Evolutionary conservation across 2,888 invertebrate species (phyloP).

Genomic region (Pimpla rufipes): DNA sequence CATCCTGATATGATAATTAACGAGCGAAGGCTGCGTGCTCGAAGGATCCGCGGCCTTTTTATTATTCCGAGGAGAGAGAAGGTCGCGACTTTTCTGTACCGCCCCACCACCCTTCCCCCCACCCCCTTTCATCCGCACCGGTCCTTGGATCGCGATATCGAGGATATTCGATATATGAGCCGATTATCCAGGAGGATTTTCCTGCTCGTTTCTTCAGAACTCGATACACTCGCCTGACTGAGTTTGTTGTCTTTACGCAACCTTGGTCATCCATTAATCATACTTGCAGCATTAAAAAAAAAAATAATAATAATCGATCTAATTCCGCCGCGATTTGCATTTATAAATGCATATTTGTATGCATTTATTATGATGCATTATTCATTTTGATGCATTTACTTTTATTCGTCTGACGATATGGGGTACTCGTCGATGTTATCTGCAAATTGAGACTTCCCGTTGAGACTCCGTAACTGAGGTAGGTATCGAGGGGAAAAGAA

Average conservation of each 20-base stretch:
- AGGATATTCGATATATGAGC: slow-evolving; percentile 2
- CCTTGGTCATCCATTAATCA: neutral
- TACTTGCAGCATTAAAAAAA: neutral
- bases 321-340: neutral
- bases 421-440: no score
- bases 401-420: neutral
- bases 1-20: slow-evolving; percentile 68
- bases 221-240: neutral
- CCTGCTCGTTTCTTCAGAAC: neutral
- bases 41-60: slow-evolving; percentile 60
- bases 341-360: neutral
- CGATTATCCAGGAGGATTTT: neutral
- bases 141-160: slow-evolving; percentile 27
- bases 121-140: slow-evolving; percentile 18
- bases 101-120: neutral
- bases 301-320: neutral
- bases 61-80: slow-evolving; percentile 66
- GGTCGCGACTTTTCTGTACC: slow-evolving; percentile 48
- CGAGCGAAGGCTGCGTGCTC: slow-evolving; percentile 54
- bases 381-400: neutral
- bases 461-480: no score
- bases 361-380: neutral
- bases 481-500: no score
- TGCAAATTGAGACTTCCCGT: no score
- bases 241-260: neutral